These are phyloP conservation scores for Aricia agestis DNA, from an alignment of 1,140 invertebrate species.

Conservation along the genomic window DNA sequence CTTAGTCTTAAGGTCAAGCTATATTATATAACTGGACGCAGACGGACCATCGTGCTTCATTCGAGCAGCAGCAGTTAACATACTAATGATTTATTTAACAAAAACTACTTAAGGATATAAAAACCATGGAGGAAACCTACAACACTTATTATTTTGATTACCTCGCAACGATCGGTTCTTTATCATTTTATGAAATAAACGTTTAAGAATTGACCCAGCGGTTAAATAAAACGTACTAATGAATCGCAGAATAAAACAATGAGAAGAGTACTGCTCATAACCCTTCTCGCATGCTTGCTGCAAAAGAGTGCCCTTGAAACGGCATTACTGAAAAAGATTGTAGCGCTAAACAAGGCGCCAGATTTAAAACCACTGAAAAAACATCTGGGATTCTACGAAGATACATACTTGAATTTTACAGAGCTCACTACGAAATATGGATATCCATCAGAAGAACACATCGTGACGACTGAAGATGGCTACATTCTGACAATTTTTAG, in stretches of 20 bases:
- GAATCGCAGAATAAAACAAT: neutral
- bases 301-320: neutral
- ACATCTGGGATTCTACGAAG: conserved; percentile 16
- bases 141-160: neutral
- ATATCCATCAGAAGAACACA: conserved; percentile 43
- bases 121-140: neutral
- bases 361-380: neutral
- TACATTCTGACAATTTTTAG: conserved; percentile 69
- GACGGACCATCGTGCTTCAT: neutral
- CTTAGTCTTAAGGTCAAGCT: neutral
- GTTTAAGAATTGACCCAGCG: neutral
- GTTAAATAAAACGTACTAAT: too few species aligned
- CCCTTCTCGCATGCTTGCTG: neutral
- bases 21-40: conserved; percentile 7
- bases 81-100: neutral
- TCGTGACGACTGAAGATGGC: conserved; percentile 77
- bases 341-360: neutral
- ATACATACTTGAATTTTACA: conserved; percentile 46
- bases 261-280: neutral
- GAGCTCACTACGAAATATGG: conserved; percentile 44
- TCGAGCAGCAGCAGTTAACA: neutral
- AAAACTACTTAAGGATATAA: neutral
- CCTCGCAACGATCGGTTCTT: neutral
- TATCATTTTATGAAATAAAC: neutral
- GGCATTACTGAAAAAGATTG: neutral